Conservation (phyloP, 2,888 invertebrate species). For the Dorcus parallelipipedus region DNA sequence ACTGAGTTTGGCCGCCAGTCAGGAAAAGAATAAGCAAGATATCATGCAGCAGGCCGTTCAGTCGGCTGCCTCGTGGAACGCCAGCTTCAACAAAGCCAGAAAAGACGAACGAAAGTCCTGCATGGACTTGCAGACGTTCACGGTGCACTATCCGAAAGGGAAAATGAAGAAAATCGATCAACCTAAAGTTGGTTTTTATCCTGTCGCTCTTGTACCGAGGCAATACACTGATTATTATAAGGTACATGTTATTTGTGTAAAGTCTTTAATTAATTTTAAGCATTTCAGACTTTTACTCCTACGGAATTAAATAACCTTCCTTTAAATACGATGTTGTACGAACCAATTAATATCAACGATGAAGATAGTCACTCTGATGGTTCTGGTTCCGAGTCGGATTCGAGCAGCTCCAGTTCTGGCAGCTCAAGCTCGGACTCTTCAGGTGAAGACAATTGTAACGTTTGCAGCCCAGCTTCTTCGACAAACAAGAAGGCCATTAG, state of each 20-base stretch:
- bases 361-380: conserved; percentile 54
- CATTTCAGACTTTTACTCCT: conserved; percentile 61
- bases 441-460: conserved; percentile 16
- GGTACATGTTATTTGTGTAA: conserved; percentile 29
- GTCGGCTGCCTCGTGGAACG: conserved; percentile 86
- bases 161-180: conserved; percentile 46
- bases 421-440: conserved; percentile 37
- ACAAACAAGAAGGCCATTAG: conserved; percentile 13
- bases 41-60: conserved; percentile 79
- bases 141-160: conserved; percentile 73
- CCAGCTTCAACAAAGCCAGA: conserved; percentile 74
- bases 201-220: conserved; percentile 92
- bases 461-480: conserved; percentile 9
- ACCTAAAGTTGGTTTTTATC: conserved; percentile 70
- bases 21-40: conserved; percentile 59
- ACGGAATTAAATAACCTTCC: conserved; percentile 90
- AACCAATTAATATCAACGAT: conserved; percentile 54
- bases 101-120: conserved; percentile 76
- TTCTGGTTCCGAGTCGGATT: conserved; percentile 50
- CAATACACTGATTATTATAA: conserved; percentile 89
- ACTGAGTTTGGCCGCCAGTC: conserved; percentile 54
- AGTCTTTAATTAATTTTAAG: too few species aligned
- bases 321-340: conserved; percentile 81
- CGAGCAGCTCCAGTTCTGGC: conserved; percentile 50
- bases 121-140: conserved; percentile 89